Percentiles rank a stretch among this genome's conserved stretches.
Evolutionary conservation across 2,797 vertebrate species (phyloP).

Genomic region (Odontamblyopus rebecca): DNA sequence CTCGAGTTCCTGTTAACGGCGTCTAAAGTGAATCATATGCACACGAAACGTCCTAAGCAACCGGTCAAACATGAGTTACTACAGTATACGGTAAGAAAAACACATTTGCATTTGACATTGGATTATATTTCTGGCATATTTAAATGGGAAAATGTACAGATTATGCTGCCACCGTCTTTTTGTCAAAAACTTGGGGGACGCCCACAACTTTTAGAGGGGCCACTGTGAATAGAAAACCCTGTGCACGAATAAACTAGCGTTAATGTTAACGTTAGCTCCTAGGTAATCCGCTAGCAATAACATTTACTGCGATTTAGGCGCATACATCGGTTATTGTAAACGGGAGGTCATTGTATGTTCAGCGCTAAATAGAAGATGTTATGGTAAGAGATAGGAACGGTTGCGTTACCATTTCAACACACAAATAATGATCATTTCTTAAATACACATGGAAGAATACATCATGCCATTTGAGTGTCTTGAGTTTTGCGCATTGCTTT

Average conservation of each 20-base stretch:
- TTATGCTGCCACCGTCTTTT: background rate
- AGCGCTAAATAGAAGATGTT: background rate
- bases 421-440: background rate
- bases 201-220: slow-evolving; percentile 64
- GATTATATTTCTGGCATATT: background rate
- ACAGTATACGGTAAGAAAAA: slow-evolving; percentile 80
- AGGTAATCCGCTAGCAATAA: slow-evolving; percentile 26
- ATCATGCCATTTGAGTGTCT: background rate
- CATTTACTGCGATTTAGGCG: background rate
- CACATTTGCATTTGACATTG: background rate
- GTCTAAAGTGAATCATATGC: slow-evolving; percentile 46
- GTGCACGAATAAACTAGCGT: slow-evolving; percentile 34
- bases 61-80: slow-evolving; percentile 85
- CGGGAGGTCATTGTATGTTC: background rate
- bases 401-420: background rate
- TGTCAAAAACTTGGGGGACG: slow-evolving; percentile 42
- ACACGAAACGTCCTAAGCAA: slow-evolving; percentile 78
- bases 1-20: slow-evolving; percentile 42
- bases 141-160: background rate
- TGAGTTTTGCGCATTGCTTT: too few relatives aligned
- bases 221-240: slow-evolving; percentile 19
- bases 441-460: background rate
- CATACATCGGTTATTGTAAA: background rate
- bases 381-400: too few relatives aligned
- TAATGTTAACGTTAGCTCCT: slow-evolving; percentile 50